Evolutionary conservation across 2,113 vertebrate genomes (phyloP).

Genomic region (Empidonax traillii): DNA sequence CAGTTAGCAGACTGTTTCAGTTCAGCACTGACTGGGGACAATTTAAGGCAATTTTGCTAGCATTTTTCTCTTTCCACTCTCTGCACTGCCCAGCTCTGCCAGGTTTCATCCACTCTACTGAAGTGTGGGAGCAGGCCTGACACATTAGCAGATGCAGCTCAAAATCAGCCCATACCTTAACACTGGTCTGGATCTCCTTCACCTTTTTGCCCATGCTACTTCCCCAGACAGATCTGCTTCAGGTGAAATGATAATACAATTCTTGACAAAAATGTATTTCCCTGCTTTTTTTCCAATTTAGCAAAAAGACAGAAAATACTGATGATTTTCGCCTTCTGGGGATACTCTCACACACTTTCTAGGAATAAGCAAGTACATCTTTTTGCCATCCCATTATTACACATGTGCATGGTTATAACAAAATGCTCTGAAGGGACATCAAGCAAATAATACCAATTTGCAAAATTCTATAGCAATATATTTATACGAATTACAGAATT

Average conservation of each 20-base stretch:
- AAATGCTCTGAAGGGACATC: conserved; percentile 61
- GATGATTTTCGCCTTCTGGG: not conserved
- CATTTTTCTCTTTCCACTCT: not conserved
- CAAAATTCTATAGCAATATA: conserved; percentile 75
- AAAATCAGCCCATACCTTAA: not conserved
- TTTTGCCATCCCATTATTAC: conserved; percentile 13
- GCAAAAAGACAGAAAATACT: not conserved
- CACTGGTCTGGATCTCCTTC: not conserved
- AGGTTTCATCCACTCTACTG: not conserved
- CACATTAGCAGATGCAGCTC: not conserved
- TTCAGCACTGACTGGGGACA: not conserved
- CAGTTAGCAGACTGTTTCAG: not conserved
- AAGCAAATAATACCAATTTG: conserved; percentile 73
- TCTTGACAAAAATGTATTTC: not conserved
- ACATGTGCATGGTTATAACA: not conserved
- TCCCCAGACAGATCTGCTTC: not conserved
- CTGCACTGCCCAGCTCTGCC: not conserved
- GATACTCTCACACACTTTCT: not conserved
- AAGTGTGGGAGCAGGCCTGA: not conserved
- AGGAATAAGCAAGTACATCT: not conserved
- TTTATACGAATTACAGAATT: conserved; percentile 77
- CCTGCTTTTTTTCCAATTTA: not conserved
- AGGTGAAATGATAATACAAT: not conserved
- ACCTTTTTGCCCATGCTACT: not conserved
- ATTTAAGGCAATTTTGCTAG: not conserved